Percentiles rank a stretch among this genome's conserved stretches.
These are phyloP conservation scores for Silurus aristotelis DNA, from an alignment of 2,797 vertebrate genomes.

Conservation along the genomic window DNA sequence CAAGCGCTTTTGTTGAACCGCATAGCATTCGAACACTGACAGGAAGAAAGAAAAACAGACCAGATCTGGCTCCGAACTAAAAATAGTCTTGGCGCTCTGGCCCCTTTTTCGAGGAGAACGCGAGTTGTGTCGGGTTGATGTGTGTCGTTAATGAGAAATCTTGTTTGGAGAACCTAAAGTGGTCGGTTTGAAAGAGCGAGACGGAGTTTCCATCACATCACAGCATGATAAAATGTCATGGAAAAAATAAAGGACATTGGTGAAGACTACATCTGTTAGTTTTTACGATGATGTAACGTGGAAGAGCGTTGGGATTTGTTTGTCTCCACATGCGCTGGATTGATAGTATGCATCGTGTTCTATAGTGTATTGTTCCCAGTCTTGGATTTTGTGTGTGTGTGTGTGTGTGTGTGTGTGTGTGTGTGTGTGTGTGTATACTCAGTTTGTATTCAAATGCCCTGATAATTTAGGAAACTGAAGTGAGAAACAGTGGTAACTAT, in stretches of 20 bases:
- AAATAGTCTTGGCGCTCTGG: constrained; percentile 41
- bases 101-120: constrained; percentile 10
- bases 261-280: background rate
- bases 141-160: background rate
- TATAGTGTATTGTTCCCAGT: background rate
- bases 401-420: background rate
- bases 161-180: constrained; percentile 16
- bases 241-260: background rate
- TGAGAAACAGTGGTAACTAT: background rate
- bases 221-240: background rate
- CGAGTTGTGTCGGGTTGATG: background rate
- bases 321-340: background rate
- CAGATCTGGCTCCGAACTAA: constrained; percentile 40
- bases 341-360: background rate
- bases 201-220: constrained; percentile 17
- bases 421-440: background rate
- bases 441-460: background rate
- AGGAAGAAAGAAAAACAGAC: constrained; percentile 38
- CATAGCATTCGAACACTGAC: constrained; percentile 30
- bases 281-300: background rate
- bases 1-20: constrained; percentile 2
- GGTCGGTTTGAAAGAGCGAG: background rate
- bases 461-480: background rate
- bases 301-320: background rate
- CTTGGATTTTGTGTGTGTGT: background rate